These are phyloP conservation scores for Reticulitermes lucifugus DNA, from an alignment of 2,888 invertebrate genomes.

Conservation along the genomic window DNA sequence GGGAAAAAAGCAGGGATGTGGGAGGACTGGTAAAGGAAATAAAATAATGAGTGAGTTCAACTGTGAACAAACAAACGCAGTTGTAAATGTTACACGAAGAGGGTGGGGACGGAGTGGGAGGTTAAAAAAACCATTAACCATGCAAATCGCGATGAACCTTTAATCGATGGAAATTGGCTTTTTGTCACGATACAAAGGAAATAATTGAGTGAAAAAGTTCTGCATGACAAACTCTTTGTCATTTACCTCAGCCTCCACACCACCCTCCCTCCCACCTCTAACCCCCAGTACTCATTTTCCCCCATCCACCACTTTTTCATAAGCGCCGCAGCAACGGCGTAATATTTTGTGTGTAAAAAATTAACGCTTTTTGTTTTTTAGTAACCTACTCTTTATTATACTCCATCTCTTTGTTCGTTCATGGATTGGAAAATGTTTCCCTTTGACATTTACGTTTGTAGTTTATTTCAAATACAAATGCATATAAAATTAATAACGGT, in stretches of 20 bases:
- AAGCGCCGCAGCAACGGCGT: constrained; percentile 37
- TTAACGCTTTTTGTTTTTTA: constrained; percentile 45
- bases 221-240: constrained; percentile 50
- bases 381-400: constrained; percentile 45
- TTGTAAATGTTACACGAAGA: constrained; percentile 36
- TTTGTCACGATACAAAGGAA: constrained; percentile 51
- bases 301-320: constrained; percentile 39
- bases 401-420: constrained; percentile 45
- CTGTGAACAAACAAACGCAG: constrained; percentile 46
- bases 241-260: constrained; percentile 40
- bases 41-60: constrained; percentile 44
- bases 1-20: constrained; percentile 15
- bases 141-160: constrained; percentile 52
- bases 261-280: constrained; percentile 15
- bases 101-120: constrained; percentile 16
- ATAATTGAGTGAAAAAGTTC: constrained; percentile 53
- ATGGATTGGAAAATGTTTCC: constrained; percentile 50
- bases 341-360: constrained; percentile 47
- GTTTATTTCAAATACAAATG: constrained; percentile 47
- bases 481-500: constrained; percentile 43
- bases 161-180: constrained; percentile 53
- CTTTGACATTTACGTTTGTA: constrained; percentile 45
- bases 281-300: constrained; percentile 38
- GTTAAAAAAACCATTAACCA: constrained; percentile 52
- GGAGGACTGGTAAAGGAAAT: constrained; percentile 32